Evolutionary conservation across 2,113 vertebrate genomes (phyloP), one percentile per base, ranked within the genome.

Genomic region (Poicephalus meyeri): DNA sequence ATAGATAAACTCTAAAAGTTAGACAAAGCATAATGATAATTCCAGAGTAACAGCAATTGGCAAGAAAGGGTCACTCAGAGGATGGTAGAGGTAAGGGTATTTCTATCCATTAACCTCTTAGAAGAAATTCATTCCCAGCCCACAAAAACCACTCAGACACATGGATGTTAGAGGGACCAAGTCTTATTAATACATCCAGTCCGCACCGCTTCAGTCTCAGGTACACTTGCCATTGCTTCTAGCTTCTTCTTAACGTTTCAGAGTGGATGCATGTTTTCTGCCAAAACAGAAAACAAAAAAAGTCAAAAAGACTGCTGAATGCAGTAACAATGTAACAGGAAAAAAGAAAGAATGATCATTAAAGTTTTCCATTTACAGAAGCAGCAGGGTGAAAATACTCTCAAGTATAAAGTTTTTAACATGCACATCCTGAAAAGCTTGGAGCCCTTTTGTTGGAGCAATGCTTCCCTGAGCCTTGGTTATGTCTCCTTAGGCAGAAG

Each of bases 401-500:
- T 25, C 7, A 84, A 65, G 13, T 19, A 52, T 11, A 31, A 53
- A 18, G 50, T 10, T 33, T 80, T n/a, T 42, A 39, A 70, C 2
- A 5, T 28, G 4, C 12, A 25, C 7, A 44, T 28, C 9, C 24
- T 70, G 35, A 80, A 70, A 77, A 53, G 0, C 5, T 53, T 26
- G 13, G 39, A 77, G 4, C 2, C 5, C 4, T 85, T 65, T 35
- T 19, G 25, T 9, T 29, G 13, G 3, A 53, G 15, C 0, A 1
- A 2, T 15, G 3, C 69, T 89, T 53, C 55, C 70, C 52, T 26
- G 13, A 77, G 13, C 18, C 4, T 21, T 76, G 8, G 1, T 16
- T 23, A 3, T 19, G 6, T 47, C 35, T 60, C 25, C 8, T 13
- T 46, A 25, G 50, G 64, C 81, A 25, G n/a, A 23, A n/a, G 33